A percentile compares a stretch with the other conserved stretches of the same genome.
Conservation (phyloP, 2,888 invertebrate species). For the Danaus chrysippus region DNA sequence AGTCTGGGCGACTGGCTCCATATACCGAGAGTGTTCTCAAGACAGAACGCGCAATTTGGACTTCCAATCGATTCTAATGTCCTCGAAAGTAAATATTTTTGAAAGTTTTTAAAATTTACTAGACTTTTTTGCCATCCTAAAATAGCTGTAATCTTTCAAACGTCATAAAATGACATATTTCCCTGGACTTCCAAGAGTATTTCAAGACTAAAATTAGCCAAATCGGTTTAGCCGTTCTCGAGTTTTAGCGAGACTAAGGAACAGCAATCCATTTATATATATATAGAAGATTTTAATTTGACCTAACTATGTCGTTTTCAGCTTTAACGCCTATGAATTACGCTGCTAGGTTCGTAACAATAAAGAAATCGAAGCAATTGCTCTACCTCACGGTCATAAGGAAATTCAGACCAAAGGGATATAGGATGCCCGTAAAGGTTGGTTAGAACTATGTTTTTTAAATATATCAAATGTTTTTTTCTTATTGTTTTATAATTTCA, state of each 20-base stretch:
- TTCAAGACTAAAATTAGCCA: too few species aligned
- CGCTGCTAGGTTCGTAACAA: constrained; percentile 81
- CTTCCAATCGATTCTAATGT: constrained; percentile 81
- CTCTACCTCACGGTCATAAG: constrained; percentile 69
- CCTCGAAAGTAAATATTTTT: constrained; percentile 47
- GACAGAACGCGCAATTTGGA: constrained; percentile 86
- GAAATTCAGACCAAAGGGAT: constrained; percentile 59
- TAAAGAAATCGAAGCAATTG: constrained; percentile 78
- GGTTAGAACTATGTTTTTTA: constrained; percentile 11
- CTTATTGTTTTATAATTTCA: constrained; percentile 38
- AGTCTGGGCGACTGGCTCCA: constrained; percentile 81
- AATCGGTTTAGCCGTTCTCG: too few species aligned
- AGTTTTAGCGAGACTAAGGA: too few species aligned
- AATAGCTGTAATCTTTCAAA: background rate
- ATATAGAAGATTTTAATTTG: too few species aligned
- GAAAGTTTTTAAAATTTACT: background rate
- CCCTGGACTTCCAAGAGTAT: too few species aligned
- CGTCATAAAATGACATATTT: too few species aligned
- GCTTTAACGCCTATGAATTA: constrained; percentile 86
- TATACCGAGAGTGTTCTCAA: constrained; percentile 86
- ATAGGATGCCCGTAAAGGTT: constrained; percentile 72
- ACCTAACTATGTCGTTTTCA: constrained; percentile 45
- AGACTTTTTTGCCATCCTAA: background rate
- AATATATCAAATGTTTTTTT: background rate
- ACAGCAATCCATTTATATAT: too few species aligned